phyloP scores from a whole-genome alignment of 2,113 vertebrate species.

The Salvelinus sp. region DNA sequence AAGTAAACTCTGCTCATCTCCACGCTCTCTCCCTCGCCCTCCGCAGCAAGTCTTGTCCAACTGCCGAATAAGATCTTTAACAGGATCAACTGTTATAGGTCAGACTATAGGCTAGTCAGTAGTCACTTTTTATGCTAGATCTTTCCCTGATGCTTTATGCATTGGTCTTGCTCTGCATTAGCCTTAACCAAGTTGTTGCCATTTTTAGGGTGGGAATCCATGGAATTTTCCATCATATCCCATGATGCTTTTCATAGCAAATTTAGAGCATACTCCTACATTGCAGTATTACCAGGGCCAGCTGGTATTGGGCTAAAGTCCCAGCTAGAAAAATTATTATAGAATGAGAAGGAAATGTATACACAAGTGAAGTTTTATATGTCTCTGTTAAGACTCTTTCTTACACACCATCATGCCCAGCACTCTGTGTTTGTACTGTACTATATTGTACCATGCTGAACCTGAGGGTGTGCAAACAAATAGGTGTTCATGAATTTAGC shows the following conservation, averaged over 20 bases:
- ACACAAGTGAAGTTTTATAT: neutral
- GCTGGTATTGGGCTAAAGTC: neutral
- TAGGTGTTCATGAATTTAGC: no score
- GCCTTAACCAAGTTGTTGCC: neutral
- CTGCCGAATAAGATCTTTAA: neutral
- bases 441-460: neutral
- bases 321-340: neutral
- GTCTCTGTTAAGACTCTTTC: slow-evolving; percentile 4
- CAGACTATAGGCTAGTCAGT: no score
- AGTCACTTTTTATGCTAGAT: neutral
- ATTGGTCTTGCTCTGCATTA: neutral
- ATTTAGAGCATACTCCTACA: neutral
- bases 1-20: slow-evolving; percentile 1
- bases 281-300: neutral
- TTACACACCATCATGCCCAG: slow-evolving; percentile 33
- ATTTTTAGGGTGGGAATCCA: neutral
- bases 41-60: neutral
- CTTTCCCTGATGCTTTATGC: neutral
- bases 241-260: slow-evolving; percentile 3
- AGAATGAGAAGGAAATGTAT: neutral
- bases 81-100: no score
- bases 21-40: neutral
- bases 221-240: slow-evolving; percentile 38
- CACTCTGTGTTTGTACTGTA: neutral
- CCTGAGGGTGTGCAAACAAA: neutral